Evolutionary conservation across 2,888 invertebrate genomes (phyloP).

Genomic region (Drosophila borborema): DNA sequence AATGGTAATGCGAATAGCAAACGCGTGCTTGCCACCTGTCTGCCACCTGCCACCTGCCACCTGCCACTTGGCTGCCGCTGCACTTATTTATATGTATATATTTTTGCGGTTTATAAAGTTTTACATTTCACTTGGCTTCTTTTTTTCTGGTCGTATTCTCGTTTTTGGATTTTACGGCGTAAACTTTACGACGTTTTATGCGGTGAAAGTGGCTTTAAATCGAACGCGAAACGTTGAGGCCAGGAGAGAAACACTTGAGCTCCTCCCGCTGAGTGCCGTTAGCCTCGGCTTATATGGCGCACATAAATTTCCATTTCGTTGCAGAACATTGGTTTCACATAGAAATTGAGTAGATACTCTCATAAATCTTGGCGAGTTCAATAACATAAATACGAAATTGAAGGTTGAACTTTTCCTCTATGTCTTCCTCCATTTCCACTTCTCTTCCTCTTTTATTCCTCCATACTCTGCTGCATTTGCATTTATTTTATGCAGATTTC

Average conservation of each 20-base stretch:
- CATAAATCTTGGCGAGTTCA: conserved; percentile 75
- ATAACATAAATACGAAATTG: conserved; percentile 76
- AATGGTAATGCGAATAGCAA: conserved; percentile 25
- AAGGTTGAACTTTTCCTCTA: conserved; percentile 57
- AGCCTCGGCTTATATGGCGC: conserved; percentile 55
- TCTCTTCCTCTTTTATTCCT: neutral
- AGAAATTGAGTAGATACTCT: conserved; percentile 79
- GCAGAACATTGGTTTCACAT: conserved; percentile 69
- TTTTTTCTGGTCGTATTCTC: neutral
- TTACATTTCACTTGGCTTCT: conserved; percentile 64
- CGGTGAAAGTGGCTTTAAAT: conserved; percentile 75
- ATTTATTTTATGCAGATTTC: conserved; percentile 49
- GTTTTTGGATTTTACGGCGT: conserved; percentile 58
- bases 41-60: conserved; percentile 44
- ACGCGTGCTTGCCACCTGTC: conserved; percentile 42
- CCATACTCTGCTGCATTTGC: conserved; percentile 49
- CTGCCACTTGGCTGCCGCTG: conserved; percentile 39
- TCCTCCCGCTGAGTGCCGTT: conserved; percentile 26
- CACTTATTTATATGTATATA: conserved; percentile 65
- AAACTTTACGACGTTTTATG: conserved; percentile 76
- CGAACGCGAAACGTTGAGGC: conserved; percentile 26
- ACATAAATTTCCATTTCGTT: conserved; percentile 80
- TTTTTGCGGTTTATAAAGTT: conserved; percentile 79
- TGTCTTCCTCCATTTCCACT: neutral
- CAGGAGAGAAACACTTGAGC: conserved; percentile 24